These are phyloP conservation scores for Aleadryas rufinucha DNA, from an alignment of 2,113 vertebrate genomes.

Conservation along the genomic window DNA sequence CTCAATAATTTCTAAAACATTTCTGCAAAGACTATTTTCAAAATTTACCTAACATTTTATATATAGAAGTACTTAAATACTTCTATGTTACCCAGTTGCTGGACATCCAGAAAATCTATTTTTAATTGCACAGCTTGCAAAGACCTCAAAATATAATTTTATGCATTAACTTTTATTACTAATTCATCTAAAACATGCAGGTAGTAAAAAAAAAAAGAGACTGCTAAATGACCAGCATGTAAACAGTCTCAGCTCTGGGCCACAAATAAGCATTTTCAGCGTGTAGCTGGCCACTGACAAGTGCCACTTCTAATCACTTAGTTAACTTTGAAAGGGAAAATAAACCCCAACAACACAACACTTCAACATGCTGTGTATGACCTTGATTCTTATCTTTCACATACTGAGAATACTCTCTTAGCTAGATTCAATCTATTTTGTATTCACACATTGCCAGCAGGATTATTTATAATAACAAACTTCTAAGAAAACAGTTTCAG, in stretches of 20 bases:
- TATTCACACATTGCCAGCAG: not conserved
- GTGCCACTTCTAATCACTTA: not conserved
- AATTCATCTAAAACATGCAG: not conserved
- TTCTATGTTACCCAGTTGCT: not conserved
- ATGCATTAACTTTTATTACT: not conserved
- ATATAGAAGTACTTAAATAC: not conserved
- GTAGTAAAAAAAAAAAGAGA: not conserved
- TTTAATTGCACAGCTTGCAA: not conserved
- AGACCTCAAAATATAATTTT: not conserved
- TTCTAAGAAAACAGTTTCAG: constrained; percentile 6
- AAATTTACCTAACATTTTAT: not conserved
- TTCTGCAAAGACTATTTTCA: not conserved
- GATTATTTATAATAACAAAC: not conserved
- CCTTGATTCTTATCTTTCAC: not conserved
- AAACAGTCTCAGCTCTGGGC: not conserved
- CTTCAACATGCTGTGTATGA: not conserved
- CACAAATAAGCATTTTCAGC: not conserved
- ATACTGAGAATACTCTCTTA: not conserved
- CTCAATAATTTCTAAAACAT: not conserved
- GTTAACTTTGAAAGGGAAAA: not conserved
- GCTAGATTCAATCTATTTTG: not conserved
- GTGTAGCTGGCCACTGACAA: not conserved
- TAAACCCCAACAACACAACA: not conserved
- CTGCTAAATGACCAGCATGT: not conserved
- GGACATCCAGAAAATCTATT: not conserved